Evolutionary conservation across 1,140 invertebrate genomes (phyloP).

Genomic region (Euwallacea similis): DNA sequence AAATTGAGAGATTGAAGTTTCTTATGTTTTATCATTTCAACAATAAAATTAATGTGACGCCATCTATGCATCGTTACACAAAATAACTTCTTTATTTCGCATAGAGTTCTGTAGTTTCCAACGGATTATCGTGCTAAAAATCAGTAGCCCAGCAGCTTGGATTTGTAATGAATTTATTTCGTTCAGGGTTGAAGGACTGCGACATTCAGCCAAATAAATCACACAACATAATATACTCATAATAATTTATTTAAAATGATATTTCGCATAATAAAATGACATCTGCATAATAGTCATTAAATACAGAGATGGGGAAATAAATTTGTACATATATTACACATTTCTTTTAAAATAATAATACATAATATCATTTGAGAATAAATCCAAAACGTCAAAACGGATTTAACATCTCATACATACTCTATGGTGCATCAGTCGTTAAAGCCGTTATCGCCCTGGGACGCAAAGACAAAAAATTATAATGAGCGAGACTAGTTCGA

Average conservation of each 20-base stretch:
- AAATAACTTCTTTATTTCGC: too few relatives aligned
- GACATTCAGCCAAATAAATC: background rate
- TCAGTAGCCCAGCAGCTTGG: too few relatives aligned
- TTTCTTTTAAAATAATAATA: constrained; percentile 27
- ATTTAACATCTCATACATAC: constrained; percentile 10
- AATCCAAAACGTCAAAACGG: background rate
- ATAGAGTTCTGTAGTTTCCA: too few relatives aligned
- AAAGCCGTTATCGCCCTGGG: background rate
- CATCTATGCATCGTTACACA: too few relatives aligned
- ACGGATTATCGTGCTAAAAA: too few relatives aligned
- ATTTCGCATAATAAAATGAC: constrained; percentile 31
- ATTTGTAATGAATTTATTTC: too few relatives aligned
- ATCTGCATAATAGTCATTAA: constrained; percentile 22
- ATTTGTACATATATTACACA: constrained; percentile 38
- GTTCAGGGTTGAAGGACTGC: too few relatives aligned
- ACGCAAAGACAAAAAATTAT: constrained; percentile 26
- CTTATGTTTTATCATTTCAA: too few relatives aligned
- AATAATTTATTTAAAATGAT: constrained; percentile 39
- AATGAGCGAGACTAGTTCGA: constrained; percentile 49
- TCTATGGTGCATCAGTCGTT: background rate
- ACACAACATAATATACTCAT: constrained; percentile 7
- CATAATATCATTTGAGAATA: constrained; percentile 37
- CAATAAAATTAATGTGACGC: too few relatives aligned
- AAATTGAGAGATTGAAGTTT: too few relatives aligned
- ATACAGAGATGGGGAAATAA: constrained; percentile 16